Conservation (phyloP, 2,888 invertebrate species). For the Corbicula japonica region DNA sequence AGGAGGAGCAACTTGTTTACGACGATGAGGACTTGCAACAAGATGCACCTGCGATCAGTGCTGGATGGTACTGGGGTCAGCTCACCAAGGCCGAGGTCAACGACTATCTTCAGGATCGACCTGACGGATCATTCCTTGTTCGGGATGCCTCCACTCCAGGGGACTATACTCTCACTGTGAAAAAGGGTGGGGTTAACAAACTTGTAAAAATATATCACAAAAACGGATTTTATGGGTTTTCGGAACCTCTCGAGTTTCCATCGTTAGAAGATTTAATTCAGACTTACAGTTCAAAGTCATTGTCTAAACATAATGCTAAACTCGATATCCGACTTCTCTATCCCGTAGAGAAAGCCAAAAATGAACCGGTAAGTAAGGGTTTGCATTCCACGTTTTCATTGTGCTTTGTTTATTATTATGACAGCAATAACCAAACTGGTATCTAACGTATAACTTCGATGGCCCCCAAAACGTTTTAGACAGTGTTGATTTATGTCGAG, state of each 20-base stretch:
- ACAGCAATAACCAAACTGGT: too few species aligned
- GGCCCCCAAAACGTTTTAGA: too few species aligned
- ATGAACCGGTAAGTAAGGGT: conserved; percentile 58
- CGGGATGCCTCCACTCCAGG: conserved; percentile 96
- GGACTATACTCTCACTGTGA: conserved; percentile 97
- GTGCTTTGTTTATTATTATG: not conserved
- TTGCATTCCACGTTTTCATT: not conserved
- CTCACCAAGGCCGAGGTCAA: conserved; percentile 95
- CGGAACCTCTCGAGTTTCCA: conserved; percentile 86
- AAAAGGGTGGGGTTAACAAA: conserved; percentile 97
- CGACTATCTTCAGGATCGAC: conserved; percentile 94
- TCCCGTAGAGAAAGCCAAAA: conserved; percentile 92
- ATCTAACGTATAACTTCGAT: too few species aligned
- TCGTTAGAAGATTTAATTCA: conserved; percentile 93
- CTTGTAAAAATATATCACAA: conserved; percentile 97
- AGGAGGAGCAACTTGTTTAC: too few species aligned
- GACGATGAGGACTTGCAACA: too few species aligned
- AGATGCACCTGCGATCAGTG: too few species aligned
- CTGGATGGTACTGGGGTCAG: conserved; percentile 97
- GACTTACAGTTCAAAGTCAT: conserved; percentile 93
- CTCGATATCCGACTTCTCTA: conserved; percentile 91
- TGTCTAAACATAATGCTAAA: conserved; percentile 96
- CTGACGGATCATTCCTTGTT: conserved; percentile 98
- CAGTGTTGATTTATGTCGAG: too few species aligned
- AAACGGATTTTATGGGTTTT: conserved; percentile 97